Evolutionary conservation across 2,888 invertebrate genomes (phyloP).

Genomic region (Tenthredo livida): DNA sequence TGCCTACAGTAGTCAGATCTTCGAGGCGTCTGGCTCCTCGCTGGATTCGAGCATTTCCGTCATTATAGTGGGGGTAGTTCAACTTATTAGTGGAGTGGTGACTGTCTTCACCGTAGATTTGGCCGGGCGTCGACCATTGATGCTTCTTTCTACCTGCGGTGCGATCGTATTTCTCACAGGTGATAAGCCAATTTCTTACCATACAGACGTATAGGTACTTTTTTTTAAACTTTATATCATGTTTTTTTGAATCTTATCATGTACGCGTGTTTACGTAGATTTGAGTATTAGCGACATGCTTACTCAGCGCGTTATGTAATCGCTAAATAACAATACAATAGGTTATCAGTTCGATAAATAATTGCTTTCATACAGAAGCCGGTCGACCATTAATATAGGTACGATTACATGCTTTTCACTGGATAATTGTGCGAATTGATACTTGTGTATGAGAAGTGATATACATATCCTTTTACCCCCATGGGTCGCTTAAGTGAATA

Average conservation of each 20-base stretch:
- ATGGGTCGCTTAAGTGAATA: not conserved
- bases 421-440: not conserved
- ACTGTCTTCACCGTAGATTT: conserved; percentile 53
- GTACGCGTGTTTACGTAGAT: not conserved
- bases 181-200: not conserved
- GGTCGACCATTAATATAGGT: not conserved
- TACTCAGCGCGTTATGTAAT: not conserved
- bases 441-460: not conserved
- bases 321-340: not conserved
- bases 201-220: not conserved
- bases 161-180: conserved; percentile 27
- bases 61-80: conserved; percentile 49
- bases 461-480: not conserved
- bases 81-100: not conserved
- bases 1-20: conserved; percentile 36
- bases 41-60: not conserved
- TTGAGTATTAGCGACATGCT: not conserved
- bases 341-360: not conserved
- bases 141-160: conserved; percentile 51
- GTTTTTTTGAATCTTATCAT: not conserved
- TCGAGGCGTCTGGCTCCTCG: not conserved
- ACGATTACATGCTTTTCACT: not conserved
- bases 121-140: conserved; percentile 57
- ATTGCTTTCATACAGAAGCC: not conserved
- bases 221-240: not conserved